Evolutionary conservation across 1,140 invertebrate genomes (phyloP), one percentile per base, ranked within the genome.

Genomic region (Nephila pilipes): DNA sequence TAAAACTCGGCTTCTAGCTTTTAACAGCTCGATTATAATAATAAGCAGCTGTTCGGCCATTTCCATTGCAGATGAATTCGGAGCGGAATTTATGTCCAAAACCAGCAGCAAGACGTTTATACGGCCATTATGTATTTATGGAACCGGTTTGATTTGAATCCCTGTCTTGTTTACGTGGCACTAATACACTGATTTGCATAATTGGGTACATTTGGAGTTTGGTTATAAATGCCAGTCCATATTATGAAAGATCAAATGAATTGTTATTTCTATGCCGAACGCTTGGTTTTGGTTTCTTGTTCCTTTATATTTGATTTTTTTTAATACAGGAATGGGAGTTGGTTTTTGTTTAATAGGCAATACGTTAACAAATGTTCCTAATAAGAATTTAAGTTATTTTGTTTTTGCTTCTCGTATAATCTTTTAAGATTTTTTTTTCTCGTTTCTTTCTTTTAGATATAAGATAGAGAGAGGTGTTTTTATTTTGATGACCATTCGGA

Each of bases 81-180:
- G 46, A 91, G 79, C 12, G 25, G 16, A 87, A 60, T 46, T 83
- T 46, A 83, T 83, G 38, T 22, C 80, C 80, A 54, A 36, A 87
- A 60, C 36, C 75, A 83, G 88, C 88, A 90, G 75, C 75, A 80
- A 38, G 80, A 81, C 54, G 55, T 87, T 87, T 87, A 79, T 89
- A 38, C 57, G 75, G 8, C 55, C 79, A 91, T 91, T 91, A 91
- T 55, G 89, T 60, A 91, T 91, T 91, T 91, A 91, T 91, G 55
- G 81, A 83, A 91, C 89, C 89, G 79, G 75, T 91, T 57, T 75
- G 32, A 75, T 36, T 85, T 25, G 29, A 55, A 60, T 85, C 22
- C 1, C 14, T 14, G 60, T 58, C 54, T 85, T 88, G 87, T 88
- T 88, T 88, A 83, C 36, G 60, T 29, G 36, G 85, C 85, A 55